phyloP scores from a whole-genome alignment of 2,113 vertebrate genomes.

The Micronycteris hirsuta region DNA sequence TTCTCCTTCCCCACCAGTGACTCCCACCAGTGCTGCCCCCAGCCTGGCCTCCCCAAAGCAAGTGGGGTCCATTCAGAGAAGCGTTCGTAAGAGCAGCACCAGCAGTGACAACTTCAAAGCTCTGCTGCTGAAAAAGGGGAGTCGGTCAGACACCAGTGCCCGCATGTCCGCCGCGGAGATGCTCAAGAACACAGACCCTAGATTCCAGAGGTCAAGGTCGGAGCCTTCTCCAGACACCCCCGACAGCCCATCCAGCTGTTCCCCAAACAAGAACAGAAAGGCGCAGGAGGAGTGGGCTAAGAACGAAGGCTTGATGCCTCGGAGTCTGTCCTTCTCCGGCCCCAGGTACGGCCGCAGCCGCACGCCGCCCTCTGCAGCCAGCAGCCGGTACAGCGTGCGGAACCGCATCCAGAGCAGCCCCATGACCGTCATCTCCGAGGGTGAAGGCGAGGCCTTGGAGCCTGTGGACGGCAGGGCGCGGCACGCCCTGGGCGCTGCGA shows the following conservation, averaged over 20 bases:
- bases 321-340: conserved; percentile 86
- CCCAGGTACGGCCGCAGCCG: conserved; percentile 90
- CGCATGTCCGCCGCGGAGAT: conserved; percentile 97
- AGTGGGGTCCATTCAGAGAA: conserved; percentile 91
- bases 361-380: conserved; percentile 94
- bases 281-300: conserved; percentile 91
- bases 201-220: conserved; percentile 85
- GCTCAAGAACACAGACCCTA: conserved; percentile 93
- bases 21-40: conserved; percentile 86
- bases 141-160: conserved; percentile 90
- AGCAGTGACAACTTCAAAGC: conserved; percentile 99
- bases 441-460: conserved; percentile 90
- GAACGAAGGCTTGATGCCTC: conserved; percentile 86
- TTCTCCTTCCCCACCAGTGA: conserved; percentile 90
- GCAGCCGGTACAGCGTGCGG: conserved; percentile 94
- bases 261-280: conserved; percentile 83
- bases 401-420: conserved; percentile 96
- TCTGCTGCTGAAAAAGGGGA: conserved; percentile 96
- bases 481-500: conserved; percentile 58
- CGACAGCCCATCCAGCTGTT: conserved; percentile 79
- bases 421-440: conserved; percentile 97
- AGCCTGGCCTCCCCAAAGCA: conserved; percentile 83
- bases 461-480: conserved; percentile 74
- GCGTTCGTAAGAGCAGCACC: conserved; percentile 92
- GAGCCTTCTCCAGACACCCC: conserved; percentile 78